Evolutionary conservation across 2,797 vertebrate species (phyloP).

Genomic region (Pseudochromis fuscus): DNA sequence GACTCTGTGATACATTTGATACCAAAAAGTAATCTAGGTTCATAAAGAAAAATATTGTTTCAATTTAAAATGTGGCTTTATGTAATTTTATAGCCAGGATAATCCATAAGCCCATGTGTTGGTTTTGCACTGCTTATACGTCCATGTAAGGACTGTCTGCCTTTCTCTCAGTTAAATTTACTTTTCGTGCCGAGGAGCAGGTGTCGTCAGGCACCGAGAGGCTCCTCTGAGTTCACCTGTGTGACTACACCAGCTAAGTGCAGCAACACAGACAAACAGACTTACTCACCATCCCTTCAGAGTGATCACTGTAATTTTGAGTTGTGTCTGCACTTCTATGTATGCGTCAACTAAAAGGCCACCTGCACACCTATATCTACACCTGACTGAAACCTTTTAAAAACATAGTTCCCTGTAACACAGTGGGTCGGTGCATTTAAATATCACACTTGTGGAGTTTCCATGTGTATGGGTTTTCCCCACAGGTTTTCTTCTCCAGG

Average conservation of each 20-base stretch:
- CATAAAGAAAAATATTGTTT: not conserved
- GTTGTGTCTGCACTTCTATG: constrained; percentile 53
- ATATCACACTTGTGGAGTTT: constrained; percentile 13
- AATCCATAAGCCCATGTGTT: constrained; percentile 5
- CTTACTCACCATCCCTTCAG: constrained; percentile 68
- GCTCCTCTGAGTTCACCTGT: constrained; percentile 53
- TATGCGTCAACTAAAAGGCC: constrained; percentile 66
- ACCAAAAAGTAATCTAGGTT: not conserved
- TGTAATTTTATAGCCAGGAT: not conserved
- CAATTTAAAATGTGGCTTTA: not conserved
- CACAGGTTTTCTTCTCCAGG: not conserved
- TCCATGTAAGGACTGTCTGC: constrained; percentile 35
- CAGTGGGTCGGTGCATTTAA: constrained; percentile 10
- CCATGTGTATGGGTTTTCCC: constrained; percentile 3
- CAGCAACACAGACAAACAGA: constrained; percentile 64
- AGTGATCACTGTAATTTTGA: constrained; percentile 52
- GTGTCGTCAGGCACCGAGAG: constrained; percentile 32
- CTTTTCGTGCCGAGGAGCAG: constrained; percentile 36
- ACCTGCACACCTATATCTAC: constrained; percentile 51
- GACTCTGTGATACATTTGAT: not conserved
- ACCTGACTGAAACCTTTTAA: constrained; percentile 58
- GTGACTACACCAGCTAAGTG: constrained; percentile 50
- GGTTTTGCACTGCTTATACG: not conserved
- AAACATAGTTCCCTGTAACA: constrained; percentile 23
- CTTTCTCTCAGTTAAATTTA: constrained; percentile 13